Conservation (phyloP, 2,113 vertebrate species). For the Rhipidura dahli region DNA sequence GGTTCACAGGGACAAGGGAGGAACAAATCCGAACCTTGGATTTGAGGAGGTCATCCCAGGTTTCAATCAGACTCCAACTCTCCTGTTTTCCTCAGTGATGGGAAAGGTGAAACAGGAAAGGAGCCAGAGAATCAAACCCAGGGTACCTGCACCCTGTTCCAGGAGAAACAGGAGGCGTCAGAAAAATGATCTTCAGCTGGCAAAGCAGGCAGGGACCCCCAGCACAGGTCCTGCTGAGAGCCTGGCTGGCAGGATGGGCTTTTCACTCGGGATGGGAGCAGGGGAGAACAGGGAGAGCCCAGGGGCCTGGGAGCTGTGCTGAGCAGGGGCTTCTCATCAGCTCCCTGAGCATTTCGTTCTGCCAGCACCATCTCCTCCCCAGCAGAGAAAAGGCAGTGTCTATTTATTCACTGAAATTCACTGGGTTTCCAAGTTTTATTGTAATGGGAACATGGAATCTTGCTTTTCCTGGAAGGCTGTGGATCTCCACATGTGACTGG, state of each 20-base stretch:
- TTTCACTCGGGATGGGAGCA: accelerated
- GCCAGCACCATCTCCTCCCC: background rate
- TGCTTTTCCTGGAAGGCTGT: background rate
- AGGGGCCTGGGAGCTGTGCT: background rate
- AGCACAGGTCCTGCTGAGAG: background rate
- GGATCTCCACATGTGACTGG: background rate
- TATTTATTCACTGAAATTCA: background rate
- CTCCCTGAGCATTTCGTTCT: background rate
- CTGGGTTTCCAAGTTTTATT: background rate
- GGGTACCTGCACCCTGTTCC: background rate
- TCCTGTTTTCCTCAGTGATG: background rate
- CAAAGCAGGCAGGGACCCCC: background rate
- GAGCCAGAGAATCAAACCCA: background rate
- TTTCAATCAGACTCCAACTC: background rate
- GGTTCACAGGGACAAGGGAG: background rate
- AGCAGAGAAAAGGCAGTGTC: background rate
- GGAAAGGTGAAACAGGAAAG: background rate
- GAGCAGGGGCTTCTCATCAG: background rate
- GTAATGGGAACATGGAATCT: background rate
- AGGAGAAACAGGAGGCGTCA: background rate
- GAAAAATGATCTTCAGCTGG: background rate
- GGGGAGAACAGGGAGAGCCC: background rate
- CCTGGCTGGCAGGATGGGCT: background rate
- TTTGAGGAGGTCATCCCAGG: background rate
- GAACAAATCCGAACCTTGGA: background rate